Conservation (phyloP, 2,888 invertebrate species). For the Nomada flava region DNA sequence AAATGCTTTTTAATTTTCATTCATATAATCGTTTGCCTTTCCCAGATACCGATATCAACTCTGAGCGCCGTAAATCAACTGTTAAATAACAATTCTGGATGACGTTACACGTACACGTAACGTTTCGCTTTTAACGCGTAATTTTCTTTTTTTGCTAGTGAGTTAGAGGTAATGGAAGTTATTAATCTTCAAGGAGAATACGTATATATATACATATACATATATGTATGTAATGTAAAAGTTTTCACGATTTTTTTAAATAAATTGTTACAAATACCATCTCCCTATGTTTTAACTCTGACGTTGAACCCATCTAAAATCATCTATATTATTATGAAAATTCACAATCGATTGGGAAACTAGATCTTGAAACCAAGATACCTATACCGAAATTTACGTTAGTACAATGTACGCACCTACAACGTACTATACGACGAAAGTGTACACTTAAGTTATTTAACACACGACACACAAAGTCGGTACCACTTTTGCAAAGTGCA, state of each 20-base stretch:
- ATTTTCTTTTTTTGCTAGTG: not conserved
- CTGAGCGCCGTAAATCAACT: slow-evolving; percentile 88
- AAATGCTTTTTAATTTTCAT: not conserved
- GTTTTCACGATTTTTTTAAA: not conserved
- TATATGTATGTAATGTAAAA: not conserved
- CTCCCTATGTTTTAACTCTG: not conserved
- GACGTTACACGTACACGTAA: not conserved
- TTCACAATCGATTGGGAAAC: too few species aligned
- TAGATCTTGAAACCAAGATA: too few species aligned
- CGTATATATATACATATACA: too few species aligned
- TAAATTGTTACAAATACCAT: slow-evolving; percentile 9
- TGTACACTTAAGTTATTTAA: not conserved
- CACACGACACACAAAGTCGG: too few species aligned
- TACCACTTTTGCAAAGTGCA: not conserved
- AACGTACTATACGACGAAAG: not conserved
- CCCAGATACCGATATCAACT: slow-evolving; percentile 89
- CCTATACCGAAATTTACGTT: too few species aligned
- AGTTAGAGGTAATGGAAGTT: not conserved
- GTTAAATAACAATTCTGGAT: slow-evolving; percentile 81
- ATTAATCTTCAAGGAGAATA: not conserved
- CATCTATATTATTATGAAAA: too few species aligned
- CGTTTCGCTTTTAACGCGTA: too few species aligned
- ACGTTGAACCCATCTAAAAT: not conserved
- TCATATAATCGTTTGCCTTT: slow-evolving; percentile 8
- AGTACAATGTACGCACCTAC: too few species aligned